Base-by-base conservation (phyloP, 2,888 invertebrate species). In the Lottia scabra region DNA sequence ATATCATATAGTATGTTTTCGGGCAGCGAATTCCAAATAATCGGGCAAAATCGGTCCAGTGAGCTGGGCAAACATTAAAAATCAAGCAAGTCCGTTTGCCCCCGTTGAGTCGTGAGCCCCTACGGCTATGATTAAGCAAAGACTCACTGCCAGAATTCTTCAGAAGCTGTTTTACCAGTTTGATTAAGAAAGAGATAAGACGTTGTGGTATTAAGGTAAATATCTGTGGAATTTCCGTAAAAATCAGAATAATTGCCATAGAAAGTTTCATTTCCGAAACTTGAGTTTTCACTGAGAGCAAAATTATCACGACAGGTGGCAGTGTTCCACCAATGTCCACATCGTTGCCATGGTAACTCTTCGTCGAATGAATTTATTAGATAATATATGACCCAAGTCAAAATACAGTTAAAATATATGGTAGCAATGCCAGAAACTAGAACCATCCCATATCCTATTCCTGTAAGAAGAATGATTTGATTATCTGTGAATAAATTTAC, bases 71-170 rank as follows among this genome's bases (percentile, higher is more conserved):
- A n/a, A n/a, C n/a, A n/a, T n/a, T n/a, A n/a, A n/a, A n/a, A n/a
- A n/a, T n/a, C n/a, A n/a, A n/a, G n/a, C n/a, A n/a, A n/a, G n/a
- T n/a, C n/a, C n/a, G n/a, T n/a, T n/a, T n/a, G n/a, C n/a, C n/a
- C n/a, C n/a, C n/a, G n/a, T n/a, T n/a, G n/a, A n/a, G n/a, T n/a
- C n/a, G n/a, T n/a, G n/a, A n/a, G n/a, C n/a, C n/a, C n/a, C n/a
- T n/a, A n/a, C n/a, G n/a, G n/a, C n/a, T n/a, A n/a, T n/a, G n/a
- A n/a, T 30, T 30, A 30, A 30, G 2, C 30, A 30, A 10, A 38
- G 38, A 80, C 83, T 81, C 72, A 83, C 83, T 83, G 78, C 83
- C 81, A 82, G 56, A 83, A 83, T 70, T 83, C 81, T 70, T 83
- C 81, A 3, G 79, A 80, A 1, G 83, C 80, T 23, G 81, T 78